Percentiles rank a stretch among this genome's conserved stretches.
Evolutionary conservation across 2,113 vertebrate genomes (phyloP).

Genomic region (Gnathonemus echidnorhynchus): DNA sequence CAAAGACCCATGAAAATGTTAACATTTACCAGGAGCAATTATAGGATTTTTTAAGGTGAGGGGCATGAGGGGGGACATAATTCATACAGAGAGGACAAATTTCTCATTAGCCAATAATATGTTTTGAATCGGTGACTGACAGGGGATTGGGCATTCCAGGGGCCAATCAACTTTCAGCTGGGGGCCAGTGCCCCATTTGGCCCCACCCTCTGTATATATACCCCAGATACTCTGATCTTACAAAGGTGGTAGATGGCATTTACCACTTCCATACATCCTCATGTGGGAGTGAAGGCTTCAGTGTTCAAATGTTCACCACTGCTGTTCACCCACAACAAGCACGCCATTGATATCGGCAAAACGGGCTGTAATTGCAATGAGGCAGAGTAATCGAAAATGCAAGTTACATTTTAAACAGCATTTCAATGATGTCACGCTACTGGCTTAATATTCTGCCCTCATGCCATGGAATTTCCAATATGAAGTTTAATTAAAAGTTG

Average conservation of each 20-base stretch:
- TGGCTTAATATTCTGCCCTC: not conserved
- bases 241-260: not conserved
- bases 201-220: not conserved
- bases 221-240: not conserved
- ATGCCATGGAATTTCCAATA: not conserved
- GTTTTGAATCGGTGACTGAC: not conserved
- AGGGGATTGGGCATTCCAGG: not conserved
- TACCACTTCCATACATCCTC: not conserved
- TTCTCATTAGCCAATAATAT: not conserved
- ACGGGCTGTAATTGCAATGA: not conserved
- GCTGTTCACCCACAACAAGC: not conserved
- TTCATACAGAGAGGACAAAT: not conserved
- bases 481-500: slow-evolving; percentile 4
- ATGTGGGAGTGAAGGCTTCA: not conserved
- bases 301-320: not conserved
- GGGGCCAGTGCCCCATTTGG: not conserved
- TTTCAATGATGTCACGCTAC: not conserved
- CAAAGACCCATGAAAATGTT: not conserved
- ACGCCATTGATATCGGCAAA: not conserved
- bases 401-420: not conserved
- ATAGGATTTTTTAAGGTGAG: not conserved
- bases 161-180: not conserved
- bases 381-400: not conserved
- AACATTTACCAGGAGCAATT: not conserved
- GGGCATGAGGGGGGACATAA: not conserved